Evolutionary conservation across 2,797 vertebrate species (phyloP).

Genomic region (Vespertilio murinus): DNA sequence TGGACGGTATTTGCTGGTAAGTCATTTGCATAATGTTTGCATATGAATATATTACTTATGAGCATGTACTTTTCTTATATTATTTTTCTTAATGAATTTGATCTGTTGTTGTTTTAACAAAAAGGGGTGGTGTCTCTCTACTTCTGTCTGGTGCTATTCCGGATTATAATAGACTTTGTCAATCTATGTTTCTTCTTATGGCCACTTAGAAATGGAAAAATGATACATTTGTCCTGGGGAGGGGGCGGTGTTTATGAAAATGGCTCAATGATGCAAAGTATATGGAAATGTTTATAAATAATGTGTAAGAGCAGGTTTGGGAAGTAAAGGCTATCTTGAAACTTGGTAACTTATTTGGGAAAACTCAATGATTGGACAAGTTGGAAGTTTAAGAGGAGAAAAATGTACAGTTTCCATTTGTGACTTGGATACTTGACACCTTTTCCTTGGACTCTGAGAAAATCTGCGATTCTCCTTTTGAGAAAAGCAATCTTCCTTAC

Average conservation of each 20-base stretch:
- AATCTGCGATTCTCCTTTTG: not conserved
- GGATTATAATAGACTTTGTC: conserved; percentile 48
- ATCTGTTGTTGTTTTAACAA: conserved; percentile 53
- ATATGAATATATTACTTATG: conserved; percentile 70
- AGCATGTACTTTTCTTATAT: conserved; percentile 46
- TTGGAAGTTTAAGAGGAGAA: not conserved
- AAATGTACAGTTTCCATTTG: conserved; percentile 13
- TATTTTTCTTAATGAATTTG: conserved; percentile 70
- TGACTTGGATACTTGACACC: not conserved
- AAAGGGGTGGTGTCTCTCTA: conserved; percentile 31
- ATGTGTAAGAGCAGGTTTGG: not conserved
- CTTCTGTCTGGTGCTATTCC: conserved; percentile 55
- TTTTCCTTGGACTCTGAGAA: not conserved
- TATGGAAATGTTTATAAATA: conserved; percentile 64
- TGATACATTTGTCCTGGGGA: conserved; percentile 16
- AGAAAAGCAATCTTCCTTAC: not conserved
- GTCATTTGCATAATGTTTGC: conserved; percentile 77
- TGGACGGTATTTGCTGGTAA: conserved; percentile 72
- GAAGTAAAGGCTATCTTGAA: conserved; percentile 5
- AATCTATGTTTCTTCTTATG: conserved; percentile 55
- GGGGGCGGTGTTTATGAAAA: not conserved
- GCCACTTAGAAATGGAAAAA: conserved; percentile 62
- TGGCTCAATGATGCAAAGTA: conserved; percentile 41
- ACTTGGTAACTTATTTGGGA: conserved; percentile 11
- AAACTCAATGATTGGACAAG: conserved; percentile 19